A percentile compares a stretch with the other conserved stretches of the same genome.
Conservation (phyloP, 1,140 invertebrate species). For the Diabrotica undecimpunctata region DNA sequence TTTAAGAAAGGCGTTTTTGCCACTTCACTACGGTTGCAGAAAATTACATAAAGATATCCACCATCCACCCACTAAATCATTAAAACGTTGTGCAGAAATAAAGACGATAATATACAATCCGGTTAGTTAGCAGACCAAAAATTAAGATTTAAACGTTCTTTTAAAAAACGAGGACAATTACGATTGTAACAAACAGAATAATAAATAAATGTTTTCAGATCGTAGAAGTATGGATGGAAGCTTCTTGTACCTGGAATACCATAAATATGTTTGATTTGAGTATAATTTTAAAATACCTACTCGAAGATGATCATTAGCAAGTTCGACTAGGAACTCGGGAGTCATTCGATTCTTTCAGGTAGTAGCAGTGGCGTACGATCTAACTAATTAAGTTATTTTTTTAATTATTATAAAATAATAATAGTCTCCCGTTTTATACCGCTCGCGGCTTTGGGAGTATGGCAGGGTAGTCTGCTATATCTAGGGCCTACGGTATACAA, state of each 20-base stretch:
- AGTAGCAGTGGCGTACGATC: not conserved
- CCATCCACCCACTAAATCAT: too few species aligned
- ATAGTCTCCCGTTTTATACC: too few species aligned
- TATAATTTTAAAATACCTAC: constrained; percentile 3
- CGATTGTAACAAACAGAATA: constrained; percentile 7
- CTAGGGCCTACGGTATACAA: too few species aligned
- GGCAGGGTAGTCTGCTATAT: too few species aligned
- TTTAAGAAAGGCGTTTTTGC: too few species aligned
- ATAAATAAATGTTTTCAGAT: constrained; percentile 5
- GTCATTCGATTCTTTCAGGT: not conserved
- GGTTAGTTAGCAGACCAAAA: constrained; percentile 1
- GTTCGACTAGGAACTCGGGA: not conserved
- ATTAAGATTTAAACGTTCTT: constrained; percentile 1
- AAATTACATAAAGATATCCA: too few species aligned
- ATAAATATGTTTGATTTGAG: constrained; percentile 7
- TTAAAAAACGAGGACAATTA: not conserved
- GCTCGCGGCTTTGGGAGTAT: too few species aligned
- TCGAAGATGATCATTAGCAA: constrained; percentile 9
- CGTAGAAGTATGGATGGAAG: not conserved
- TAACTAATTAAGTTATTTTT: too few species aligned
- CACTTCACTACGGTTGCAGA: too few species aligned
- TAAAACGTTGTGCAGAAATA: too few species aligned
- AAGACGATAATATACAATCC: not conserved
- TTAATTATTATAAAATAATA: too few species aligned
- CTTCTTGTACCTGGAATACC: not conserved